Evolutionary conservation across 2,888 invertebrate species (phyloP), one percentile per base, ranked within the genome.

Genomic region (Yponomeuta cagnagella): DNA sequence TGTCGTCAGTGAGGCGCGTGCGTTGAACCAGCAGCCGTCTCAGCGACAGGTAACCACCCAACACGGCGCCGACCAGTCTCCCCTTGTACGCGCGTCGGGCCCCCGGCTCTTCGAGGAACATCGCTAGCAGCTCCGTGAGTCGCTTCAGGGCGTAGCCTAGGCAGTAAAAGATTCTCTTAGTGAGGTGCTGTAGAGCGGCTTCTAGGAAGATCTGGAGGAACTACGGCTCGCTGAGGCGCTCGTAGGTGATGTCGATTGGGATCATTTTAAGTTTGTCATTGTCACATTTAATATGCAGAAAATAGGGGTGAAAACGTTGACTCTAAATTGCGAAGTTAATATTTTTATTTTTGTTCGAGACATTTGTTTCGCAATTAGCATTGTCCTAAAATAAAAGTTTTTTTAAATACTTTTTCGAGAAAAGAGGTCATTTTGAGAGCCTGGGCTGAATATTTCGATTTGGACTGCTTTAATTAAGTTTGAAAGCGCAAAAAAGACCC

Each of bases 1-100:
- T 98, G 85, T 98, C 98, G 85, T 99, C 99, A 63, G 99, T 97
- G 70, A 98, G 94, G 70, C 98, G 94, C 0, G 99, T 99, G 72
- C 99, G 94, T 87, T 99, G 99, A 63, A 99, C 97, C 0, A 99
- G 97, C 33, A 99, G 93, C 73, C 98, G 95, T 8, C 97, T 93
- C 77, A 99, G 91, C 0, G 98, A 97, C 73, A 99, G 93, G 88
- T 99, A 99, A 0, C 99, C 98, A 83, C 98, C 98, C 2, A 99
- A 93, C 68, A 98, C 97, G 70, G 97, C 96, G 52, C 96, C 98
- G 10, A 99, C 96, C 73, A 98, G 91, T 66, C 96, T 94, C 0
- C 96, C 95, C 88, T 99, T 99, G 90, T 97, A 98, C 70, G 97
- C 96, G 77, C 97, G 96, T 67, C 98, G 95, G 63, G 99, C 97